Evolutionary conservation across 2,888 invertebrate genomes (phyloP), one percentile per base, ranked within the genome.

Genomic region (Pecten maximus): DNA sequence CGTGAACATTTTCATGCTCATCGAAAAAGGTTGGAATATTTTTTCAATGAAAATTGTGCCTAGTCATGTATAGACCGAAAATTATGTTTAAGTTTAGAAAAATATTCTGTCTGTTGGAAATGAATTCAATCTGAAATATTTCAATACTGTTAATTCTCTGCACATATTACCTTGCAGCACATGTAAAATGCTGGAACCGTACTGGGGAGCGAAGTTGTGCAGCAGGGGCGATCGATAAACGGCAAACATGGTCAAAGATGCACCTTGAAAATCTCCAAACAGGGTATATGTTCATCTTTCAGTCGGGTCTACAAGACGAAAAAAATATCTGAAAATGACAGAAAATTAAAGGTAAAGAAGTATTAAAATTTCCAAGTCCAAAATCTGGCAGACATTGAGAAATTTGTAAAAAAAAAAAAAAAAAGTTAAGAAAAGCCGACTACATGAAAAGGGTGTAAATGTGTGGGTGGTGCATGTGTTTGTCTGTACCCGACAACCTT

Each of bases 91-190:
- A 74, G 6, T 8, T 54, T 54, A 2, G 50, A 54, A 54, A 19
- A 35, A 74, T 28, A 10, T 0, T 74, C 35, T 23, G 12, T 35
- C 74, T 74, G 8, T 28, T 74, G 3, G 28, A 74, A 54, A 19
- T 19, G 23, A 74, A 74, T 74, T 74, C 74, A 74, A 74, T 35
- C 35, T 74, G 0, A 35, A 74, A 74, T 74, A 74, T 74, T 74
- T 74, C 74, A 74, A 74, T 74, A 35, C 28, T 74, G 74, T 35
- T 74, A 74, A 74, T 35, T 74, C 35, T 74, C 74, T 74, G 74
- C 74, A 74, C 54, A 74, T 74, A 74, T 74, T 74, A 74, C 74
- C 74, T 74, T 74, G 74, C 74, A 74, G 74, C 74, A 74, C 74
- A 74, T 35, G 74, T 74, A 74, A 74, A 74, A 74, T 35, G 74